phyloP scores from a whole-genome alignment of 23 tunicate genomes.

The Botrylloides violaceus region DNA sequence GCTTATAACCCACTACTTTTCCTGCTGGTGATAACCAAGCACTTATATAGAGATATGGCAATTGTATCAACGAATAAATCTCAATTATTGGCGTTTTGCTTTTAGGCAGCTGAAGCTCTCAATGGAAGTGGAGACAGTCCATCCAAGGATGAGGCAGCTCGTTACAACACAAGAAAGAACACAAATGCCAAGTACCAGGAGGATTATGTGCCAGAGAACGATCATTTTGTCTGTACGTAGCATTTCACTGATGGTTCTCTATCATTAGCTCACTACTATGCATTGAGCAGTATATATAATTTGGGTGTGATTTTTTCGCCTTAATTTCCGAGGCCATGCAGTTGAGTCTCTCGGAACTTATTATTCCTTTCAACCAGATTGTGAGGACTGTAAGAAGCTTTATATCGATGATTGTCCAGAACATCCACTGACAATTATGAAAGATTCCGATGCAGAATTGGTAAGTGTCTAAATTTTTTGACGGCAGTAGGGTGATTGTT shows the following conservation, averaged over 20 bases:
- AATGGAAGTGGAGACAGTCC: no score
- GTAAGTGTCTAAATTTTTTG: conserved; percentile 35
- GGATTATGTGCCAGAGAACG: conserved; percentile 44
- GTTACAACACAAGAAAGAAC: conserved; percentile 17
- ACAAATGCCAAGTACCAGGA: conserved; percentile 28
- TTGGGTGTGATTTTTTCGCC: neutral
- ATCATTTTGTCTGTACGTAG: conserved; percentile 66
- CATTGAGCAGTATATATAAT: neutral
- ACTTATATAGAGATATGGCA: no score
- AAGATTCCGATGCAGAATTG: conserved; percentile 39
- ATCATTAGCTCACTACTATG: no score
- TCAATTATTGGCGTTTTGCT: no score
- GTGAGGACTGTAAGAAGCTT: conserved; percentile 49
- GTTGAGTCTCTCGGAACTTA: neutral
- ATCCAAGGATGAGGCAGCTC: neutral
- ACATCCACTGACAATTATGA: conserved; percentile 46
- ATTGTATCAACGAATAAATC: no score
- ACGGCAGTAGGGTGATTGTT: no score
- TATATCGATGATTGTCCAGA: conserved; percentile 41
- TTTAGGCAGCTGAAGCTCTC: no score
- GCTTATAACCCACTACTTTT: no score
- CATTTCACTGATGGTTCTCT: no score
- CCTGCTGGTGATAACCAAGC: no score
- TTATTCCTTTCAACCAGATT: conserved; percentile 18
- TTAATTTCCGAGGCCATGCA: neutral